Conservation (phyloP, 1,140 invertebrate genomes). For the Samia ricini region DNA sequence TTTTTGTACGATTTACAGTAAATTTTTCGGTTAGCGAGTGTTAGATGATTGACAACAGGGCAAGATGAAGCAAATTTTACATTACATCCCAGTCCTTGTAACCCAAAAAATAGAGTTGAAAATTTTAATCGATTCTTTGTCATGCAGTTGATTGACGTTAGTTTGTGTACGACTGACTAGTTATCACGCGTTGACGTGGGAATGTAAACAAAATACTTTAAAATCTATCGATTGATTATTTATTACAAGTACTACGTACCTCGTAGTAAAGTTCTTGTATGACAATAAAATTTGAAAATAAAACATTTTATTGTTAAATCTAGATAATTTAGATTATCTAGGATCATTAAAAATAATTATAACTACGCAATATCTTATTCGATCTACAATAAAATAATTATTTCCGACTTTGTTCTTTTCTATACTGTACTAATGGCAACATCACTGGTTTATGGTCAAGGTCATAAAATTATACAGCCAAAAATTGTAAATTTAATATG, state of each 20-base stretch:
- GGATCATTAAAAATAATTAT: too few relatives aligned
- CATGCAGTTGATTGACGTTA: constrained; percentile 5
- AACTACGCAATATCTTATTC: too few relatives aligned
- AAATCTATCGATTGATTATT: constrained; percentile 35
- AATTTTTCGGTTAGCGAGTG: constrained; percentile 7
- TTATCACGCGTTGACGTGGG: constrained; percentile 51
- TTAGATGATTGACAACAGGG: constrained; percentile 37
- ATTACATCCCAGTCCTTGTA: constrained; percentile 1
- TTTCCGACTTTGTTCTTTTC: too few relatives aligned
- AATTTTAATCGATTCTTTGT: constrained; percentile 12
- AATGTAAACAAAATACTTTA: constrained; percentile 46
- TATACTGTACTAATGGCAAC: too few relatives aligned
- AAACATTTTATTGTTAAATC: too few relatives aligned
- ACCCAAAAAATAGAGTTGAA: constrained; percentile 19
- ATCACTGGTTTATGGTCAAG: too few relatives aligned
- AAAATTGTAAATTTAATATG: not conserved
- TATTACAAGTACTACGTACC: constrained; percentile 29
- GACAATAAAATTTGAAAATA: not conserved
- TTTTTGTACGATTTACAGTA: not conserved
- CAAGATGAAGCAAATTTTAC: not conserved
- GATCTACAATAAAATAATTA: too few relatives aligned
- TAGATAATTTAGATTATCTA: too few relatives aligned
- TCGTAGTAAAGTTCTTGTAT: constrained; percentile 18
- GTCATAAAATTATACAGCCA: not conserved
- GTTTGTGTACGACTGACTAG: constrained; percentile 25